Base-by-base conservation (phyloP, 2,888 invertebrate genomes). In the Amiota minor region DNA sequence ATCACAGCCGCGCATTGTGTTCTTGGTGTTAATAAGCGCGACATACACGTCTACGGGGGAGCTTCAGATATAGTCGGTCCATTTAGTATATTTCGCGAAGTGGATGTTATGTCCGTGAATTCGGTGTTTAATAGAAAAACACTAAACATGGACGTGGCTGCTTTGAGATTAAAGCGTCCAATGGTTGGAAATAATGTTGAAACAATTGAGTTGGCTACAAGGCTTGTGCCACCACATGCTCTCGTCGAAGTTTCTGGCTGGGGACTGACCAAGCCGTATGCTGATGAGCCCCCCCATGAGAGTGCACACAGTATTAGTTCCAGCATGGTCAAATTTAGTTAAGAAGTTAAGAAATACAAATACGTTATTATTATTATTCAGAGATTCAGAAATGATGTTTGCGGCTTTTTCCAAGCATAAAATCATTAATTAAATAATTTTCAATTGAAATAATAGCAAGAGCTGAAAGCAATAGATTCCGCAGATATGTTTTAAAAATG, bases 1-100 rank as follows among this genome's bases (percentile, higher is more conserved):
- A 75, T 87, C 1, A 81, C 85, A 0, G 87, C 87, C 1, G 86
- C 81, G 0, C 87, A 87, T 53, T 87, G 87, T 50, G 77, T 84
- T 1, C 16, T 75, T 1, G 62, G 64, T 8, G 73, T 72, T 16
- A 73, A 53, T 4, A 69, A 71, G 9, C 72, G 12, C 12, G 71
- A 75, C 20, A 72, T 79, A 72, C 74, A 70, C 50, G 75, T 85
- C 16, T 76, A 78, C 68, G 86, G 78, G 1, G 83, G 83, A 1
- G 79, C 83, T 9, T 80, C 81, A 0, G 45, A 75, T 11, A 76
- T 85, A 49, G 74, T 50, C 12, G 76, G 75, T 4, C 65, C 11
- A 0, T 47, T 77, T 69, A 79, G 67, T 46, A 70, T 78, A 1
- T n/a, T 35, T 0, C 76, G 79, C 1, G 12, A 14, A 14, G 81